A percentile compares a stretch with the other conserved stretches of the same genome.
Evolutionary conservation across 2,113 vertebrate species (phyloP).

Genomic region (Salminus brasiliensis): DNA sequence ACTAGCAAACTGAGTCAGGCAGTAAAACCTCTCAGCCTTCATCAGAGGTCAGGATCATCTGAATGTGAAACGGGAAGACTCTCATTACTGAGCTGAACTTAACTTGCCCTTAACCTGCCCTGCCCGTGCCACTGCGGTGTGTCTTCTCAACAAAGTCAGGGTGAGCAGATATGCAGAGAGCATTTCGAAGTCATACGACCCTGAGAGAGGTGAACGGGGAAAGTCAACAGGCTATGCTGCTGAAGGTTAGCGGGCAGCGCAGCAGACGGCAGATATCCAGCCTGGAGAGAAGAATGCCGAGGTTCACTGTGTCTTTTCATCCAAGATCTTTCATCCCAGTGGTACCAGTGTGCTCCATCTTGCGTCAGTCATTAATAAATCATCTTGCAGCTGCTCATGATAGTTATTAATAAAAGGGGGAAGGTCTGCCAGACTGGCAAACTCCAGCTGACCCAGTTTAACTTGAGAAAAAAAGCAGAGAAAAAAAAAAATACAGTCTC

Average conservation of each 20-base stretch:
- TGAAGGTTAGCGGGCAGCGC: neutral
- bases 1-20: no score
- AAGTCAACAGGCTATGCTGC: no score
- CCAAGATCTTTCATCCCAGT: neutral
- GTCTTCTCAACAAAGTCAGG: neutral
- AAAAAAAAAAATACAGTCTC: neutral
- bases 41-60: neutral
- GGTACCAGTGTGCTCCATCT: neutral
- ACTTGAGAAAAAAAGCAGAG: no score
- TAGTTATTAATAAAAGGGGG: neutral
- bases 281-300: neutral
- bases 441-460: conserved; percentile 5
- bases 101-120: neutral
- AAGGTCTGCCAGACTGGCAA: neutral
- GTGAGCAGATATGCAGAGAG: neutral
- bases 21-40: no score
- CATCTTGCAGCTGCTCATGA: conserved; percentile 5
- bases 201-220: neutral
- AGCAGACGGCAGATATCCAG: neutral
- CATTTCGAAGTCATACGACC: neutral
- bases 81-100: neutral
- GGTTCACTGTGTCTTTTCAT: neutral
- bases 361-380: neutral
- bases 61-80: neutral
- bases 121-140: no score